Percentiles rank a stretch among this genome's conserved stretches.
Evolutionary conservation across 2,113 vertebrate species (phyloP).

Genomic region (Sterrhoptilus dennistouni): DNA sequence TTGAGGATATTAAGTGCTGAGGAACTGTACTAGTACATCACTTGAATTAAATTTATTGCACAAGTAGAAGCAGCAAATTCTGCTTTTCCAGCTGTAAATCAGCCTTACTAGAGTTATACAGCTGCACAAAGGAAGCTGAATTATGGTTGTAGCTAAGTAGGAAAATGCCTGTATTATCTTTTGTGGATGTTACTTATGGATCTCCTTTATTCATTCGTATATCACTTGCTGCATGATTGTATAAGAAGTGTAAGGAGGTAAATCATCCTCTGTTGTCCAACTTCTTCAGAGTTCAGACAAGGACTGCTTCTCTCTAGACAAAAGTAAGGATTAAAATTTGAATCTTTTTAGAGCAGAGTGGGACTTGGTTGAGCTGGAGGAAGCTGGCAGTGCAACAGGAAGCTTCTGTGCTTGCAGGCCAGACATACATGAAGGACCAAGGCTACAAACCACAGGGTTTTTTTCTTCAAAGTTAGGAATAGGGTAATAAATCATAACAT

Average conservation of each 20-base stretch:
- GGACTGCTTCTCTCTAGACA: not conserved
- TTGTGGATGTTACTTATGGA: not conserved
- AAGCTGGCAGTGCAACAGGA: not conserved
- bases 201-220: not conserved
- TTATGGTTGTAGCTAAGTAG: not conserved
- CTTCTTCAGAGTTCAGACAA: not conserved
- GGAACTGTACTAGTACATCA: not conserved
- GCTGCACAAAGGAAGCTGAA: not conserved
- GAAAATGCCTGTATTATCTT: not conserved
- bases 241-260: not conserved
- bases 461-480: not conserved
- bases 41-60: not conserved
- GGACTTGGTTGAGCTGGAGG: not conserved
- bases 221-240: not conserved
- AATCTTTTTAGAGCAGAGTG: not conserved
- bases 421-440: not conserved
- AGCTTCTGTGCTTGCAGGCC: not conserved
- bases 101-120: not conserved
- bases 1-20: not conserved
- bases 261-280: not conserved
- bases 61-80: not conserved
- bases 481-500: not conserved
- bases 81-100: conserved; percentile 13
- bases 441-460: not conserved
- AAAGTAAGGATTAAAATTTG: not conserved